phyloP scores from a whole-genome alignment of 2,797 vertebrate species.

The Apogon talboti region DNA sequence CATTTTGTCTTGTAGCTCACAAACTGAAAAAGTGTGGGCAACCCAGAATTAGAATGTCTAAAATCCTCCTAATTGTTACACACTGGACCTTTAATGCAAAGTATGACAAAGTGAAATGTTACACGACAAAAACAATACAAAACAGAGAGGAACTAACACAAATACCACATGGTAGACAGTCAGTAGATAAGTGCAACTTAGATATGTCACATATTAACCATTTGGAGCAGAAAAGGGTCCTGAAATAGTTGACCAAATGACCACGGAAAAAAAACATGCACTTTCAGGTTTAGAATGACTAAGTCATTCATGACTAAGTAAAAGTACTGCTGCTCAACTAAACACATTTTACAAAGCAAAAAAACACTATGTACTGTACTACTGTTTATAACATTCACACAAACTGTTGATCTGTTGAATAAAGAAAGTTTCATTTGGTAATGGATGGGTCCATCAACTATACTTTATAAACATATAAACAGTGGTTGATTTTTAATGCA shows the following conservation, averaged over 20 bases:
- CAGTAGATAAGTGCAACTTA: conserved; percentile 30
- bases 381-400: conserved; percentile 12
- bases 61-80: neutral
- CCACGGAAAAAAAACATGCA: conserved; percentile 1
- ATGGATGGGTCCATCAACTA: neutral
- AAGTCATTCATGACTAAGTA: too few relatives aligned
- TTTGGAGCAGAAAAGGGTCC: conserved; percentile 21
- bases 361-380: neutral
- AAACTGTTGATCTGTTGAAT: conserved; percentile 9
- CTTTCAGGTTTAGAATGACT: neutral
- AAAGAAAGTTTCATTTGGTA: neutral
- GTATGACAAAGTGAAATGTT: conserved; percentile 11
- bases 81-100: neutral
- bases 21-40: too few relatives aligned
- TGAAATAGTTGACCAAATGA: conserved; percentile 6
- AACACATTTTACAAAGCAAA: conserved; percentile 18
- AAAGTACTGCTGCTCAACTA: neutral
- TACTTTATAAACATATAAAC: neutral
- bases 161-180: conserved; percentile 19
- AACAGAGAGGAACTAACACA: conserved; percentile 26
- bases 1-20: too few relatives aligned
- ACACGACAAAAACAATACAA: conserved; percentile 24
- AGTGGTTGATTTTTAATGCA: neutral
- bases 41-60: too few relatives aligned
- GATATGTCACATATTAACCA: conserved; percentile 40